Evolutionary conservation across 2,113 vertebrate species (phyloP).

Genomic region (Nestor notabilis): DNA sequence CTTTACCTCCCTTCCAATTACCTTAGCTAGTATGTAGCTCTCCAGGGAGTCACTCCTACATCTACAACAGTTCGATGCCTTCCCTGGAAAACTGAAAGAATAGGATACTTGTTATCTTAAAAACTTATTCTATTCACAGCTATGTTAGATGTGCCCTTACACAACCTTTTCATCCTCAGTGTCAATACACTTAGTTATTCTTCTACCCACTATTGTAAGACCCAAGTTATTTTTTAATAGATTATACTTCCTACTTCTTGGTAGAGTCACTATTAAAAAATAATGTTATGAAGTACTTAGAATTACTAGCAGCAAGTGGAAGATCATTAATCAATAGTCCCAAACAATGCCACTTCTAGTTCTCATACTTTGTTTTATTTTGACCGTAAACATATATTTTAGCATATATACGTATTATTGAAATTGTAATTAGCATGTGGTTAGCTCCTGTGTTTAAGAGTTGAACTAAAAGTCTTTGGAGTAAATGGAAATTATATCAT

Average conservation of each 20-base stretch:
- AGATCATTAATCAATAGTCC: not conserved
- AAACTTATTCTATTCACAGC: not conserved
- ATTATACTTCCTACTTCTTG: not conserved
- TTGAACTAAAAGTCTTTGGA: not conserved
- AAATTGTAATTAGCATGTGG: not conserved
- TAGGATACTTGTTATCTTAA: not conserved
- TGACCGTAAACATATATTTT: not conserved
- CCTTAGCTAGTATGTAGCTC: not conserved
- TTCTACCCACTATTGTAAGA: not conserved
- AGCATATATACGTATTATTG: not conserved
- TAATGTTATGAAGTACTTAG: not conserved
- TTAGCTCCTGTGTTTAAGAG: not conserved
- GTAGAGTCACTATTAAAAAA: not conserved
- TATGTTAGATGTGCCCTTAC: not conserved
- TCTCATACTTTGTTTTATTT: not conserved
- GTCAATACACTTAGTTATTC: not conserved
- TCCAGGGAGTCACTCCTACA: not conserved
- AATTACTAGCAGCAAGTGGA: not conserved
- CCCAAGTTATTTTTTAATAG: not conserved
- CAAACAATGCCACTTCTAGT: not conserved
- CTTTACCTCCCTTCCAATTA: not conserved
- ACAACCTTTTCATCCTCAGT: not conserved
- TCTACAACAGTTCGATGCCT: not conserved
- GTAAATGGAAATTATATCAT: not conserved
- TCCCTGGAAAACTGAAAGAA: not conserved